These are phyloP conservation scores for Chrysolina oricalcia DNA, from an alignment of 2,888 invertebrate genomes.

Conservation along the genomic window DNA sequence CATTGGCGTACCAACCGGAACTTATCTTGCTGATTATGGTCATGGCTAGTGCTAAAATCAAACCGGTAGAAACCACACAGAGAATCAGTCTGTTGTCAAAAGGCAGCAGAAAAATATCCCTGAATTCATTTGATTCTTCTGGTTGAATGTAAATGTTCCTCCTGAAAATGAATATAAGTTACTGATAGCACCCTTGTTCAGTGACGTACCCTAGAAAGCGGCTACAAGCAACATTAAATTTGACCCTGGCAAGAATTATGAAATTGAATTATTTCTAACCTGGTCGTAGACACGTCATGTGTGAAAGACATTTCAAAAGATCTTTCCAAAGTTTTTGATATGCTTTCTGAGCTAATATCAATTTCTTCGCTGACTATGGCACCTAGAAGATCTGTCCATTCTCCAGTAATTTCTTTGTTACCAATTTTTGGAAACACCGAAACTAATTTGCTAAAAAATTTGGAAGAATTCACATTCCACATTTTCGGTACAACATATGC, in stretches of 20 bases:
- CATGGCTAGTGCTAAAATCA: constrained; percentile 73
- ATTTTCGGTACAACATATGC: neutral
- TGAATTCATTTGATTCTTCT: constrained; percentile 75
- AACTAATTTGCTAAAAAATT: constrained; percentile 46
- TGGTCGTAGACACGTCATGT: constrained; percentile 77
- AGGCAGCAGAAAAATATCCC: constrained; percentile 78
- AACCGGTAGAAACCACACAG: constrained; percentile 74
- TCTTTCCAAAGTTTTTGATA: constrained; percentile 74
- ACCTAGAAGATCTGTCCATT: constrained; percentile 78
- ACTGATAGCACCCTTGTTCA: neutral
- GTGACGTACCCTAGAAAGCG: too few relatives aligned
- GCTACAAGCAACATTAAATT: too few relatives aligned
- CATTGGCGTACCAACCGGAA: constrained; percentile 35
- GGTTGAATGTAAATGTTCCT: constrained; percentile 79
- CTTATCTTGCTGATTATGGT: constrained; percentile 68
- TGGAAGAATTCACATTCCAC: constrained; percentile 2
- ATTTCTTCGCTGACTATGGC: constrained; percentile 75
- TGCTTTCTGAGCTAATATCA: constrained; percentile 77
- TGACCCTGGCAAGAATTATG: too few relatives aligned
- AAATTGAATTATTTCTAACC: constrained; percentile 68
- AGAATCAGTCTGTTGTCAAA: constrained; percentile 75
- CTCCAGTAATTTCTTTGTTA: constrained; percentile 71
- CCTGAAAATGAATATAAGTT: constrained; percentile 67
- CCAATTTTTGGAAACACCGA: constrained; percentile 65
- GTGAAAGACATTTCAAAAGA: constrained; percentile 76